phyloP scores from a whole-genome alignment of 2,113 vertebrate species.

The Marcusenius ussheri region DNA sequence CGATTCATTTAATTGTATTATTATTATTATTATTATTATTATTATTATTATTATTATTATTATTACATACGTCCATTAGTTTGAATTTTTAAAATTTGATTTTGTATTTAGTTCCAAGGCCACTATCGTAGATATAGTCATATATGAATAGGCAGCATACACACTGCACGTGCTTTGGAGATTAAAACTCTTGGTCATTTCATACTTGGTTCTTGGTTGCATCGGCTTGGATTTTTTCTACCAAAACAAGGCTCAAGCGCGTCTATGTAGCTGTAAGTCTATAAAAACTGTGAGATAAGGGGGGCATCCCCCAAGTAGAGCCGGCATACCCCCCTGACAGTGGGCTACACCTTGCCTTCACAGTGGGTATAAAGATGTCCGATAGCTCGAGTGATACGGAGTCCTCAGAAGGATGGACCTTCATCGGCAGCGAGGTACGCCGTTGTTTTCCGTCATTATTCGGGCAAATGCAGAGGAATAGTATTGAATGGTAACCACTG shows the following conservation, averaged over 20 bases:
- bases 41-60: too few relatives aligned
- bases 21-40: too few relatives aligned
- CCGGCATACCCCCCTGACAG: neutral
- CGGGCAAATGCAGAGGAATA: neutral
- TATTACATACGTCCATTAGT: neutral
- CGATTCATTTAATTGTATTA: neutral
- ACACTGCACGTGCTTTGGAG: neutral
- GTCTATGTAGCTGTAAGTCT: neutral
- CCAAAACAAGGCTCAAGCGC: neutral
- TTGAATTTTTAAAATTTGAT: neutral
- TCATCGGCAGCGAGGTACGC: slow-evolving; percentile 87
- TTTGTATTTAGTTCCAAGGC: neutral
- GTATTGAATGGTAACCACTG: neutral
- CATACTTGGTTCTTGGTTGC: neutral
- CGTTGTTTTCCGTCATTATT: neutral
- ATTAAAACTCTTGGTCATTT: neutral
- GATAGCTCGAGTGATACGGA: slow-evolving; percentile 89
- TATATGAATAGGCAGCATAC: neutral
- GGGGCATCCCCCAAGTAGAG: neutral
- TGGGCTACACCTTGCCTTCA: neutral
- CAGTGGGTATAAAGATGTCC: slow-evolving; percentile 69
- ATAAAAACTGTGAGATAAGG: neutral
- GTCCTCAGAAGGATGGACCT: slow-evolving; percentile 92
- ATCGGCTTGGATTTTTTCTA: neutral
- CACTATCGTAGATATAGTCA: neutral